Evolutionary conservation across 1,140 invertebrate genomes (phyloP), one percentile per base, ranked within the genome.

Genomic region (Glossosoma conforme): DNA sequence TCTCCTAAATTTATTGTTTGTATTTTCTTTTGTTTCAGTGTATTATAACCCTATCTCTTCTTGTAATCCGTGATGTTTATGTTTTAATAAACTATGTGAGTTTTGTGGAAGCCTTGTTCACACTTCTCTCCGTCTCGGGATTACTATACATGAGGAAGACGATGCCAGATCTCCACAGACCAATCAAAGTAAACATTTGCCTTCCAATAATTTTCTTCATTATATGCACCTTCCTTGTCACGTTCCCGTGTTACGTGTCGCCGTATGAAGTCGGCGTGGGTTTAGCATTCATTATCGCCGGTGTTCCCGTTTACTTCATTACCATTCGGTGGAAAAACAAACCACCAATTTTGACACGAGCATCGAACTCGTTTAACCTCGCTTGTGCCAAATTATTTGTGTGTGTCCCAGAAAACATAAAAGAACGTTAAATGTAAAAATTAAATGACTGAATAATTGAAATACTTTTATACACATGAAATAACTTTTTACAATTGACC

Each of bases 81-180:
- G 78, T 81, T 2, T 78, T 98, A 13, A 96, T 98, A 53, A 93
- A 94, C 65, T 97, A 94, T 68, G 86, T 93, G 17, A 90, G 88
- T 40, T 95, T 95, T 64, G 90, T 95, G 35, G 93, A 97, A 72
- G 85, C 91, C 9, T 72, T 93, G n/a, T 97, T 97, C 64, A 94
- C 89, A n/a, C 79, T 89, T 10, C 74, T 89, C 18, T 93, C 93
- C 10, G 85, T 98, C 1, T 77, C 82, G 11, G 93, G 91, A 17
- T 72, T 98, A 19, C 67, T 98, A 3, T 94, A 88, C 80, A 73
- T 97, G 65, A 81, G 94, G 35, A 82, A 83, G 60, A 91, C 83
- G 37, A 74, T 74, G 43, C 91, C 93, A 0, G 65, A 90, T 46
- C 66, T 84, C 17, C 65, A 77, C 9, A 72, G 93, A 50, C 93